Conservation (phyloP, 2,797 vertebrate genomes). For the Anableps anableps region DNA sequence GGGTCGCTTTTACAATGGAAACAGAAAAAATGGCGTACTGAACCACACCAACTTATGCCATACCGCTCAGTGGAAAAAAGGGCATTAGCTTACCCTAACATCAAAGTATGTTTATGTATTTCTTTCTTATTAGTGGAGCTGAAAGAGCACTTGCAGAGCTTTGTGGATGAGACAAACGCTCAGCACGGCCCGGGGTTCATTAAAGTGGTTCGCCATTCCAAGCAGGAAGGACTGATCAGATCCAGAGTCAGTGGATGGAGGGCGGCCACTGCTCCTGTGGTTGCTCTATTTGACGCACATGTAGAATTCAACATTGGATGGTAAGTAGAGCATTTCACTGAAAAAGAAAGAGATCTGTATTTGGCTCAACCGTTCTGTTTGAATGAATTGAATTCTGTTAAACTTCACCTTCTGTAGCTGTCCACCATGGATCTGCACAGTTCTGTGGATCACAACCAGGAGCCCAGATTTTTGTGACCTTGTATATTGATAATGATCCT, state of each 20-base stretch:
- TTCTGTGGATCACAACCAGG: neutral
- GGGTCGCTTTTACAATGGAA: too few species aligned
- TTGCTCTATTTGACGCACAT: slow-evolving; percentile 95
- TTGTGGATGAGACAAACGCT: slow-evolving; percentile 88
- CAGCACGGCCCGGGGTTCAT: slow-evolving; percentile 86
- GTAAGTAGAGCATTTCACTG: slow-evolving; percentile 72
- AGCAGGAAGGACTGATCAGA: slow-evolving; percentile 93
- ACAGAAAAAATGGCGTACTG: too few species aligned
- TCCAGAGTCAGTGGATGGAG: slow-evolving; percentile 94
- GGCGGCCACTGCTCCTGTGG: slow-evolving; percentile 88
- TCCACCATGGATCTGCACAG: neutral
- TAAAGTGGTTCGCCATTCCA: slow-evolving; percentile 89
- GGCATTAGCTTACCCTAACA: neutral
- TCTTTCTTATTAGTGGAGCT: slow-evolving; percentile 79
- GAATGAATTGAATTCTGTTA: neutral
- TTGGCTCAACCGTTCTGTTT: neutral
- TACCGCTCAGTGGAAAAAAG: too few species aligned
- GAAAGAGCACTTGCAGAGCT: slow-evolving; percentile 89
- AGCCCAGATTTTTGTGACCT: neutral
- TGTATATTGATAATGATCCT: neutral
- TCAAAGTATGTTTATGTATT: slow-evolving; percentile 12
- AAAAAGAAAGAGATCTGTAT: neutral
- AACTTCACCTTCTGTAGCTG: neutral
- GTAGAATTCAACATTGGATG: slow-evolving; percentile 95
- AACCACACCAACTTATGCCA: too few species aligned